These are phyloP conservation scores for Gambusia holbrooki DNA, from an alignment of 2,113 vertebrate genomes.

Conservation along the genomic window DNA sequence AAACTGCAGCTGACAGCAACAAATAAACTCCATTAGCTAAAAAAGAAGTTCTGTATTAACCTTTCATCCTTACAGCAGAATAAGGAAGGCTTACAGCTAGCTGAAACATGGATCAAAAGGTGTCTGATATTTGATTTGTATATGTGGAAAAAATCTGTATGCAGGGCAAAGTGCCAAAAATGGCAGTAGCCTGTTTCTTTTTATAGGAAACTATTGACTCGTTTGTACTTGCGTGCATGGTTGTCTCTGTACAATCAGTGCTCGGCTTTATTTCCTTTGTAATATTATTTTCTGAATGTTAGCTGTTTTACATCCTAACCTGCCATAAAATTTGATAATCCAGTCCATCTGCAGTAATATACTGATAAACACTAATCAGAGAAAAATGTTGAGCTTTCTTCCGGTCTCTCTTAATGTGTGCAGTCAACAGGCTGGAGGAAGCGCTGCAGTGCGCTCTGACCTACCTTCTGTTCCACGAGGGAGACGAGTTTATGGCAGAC, in stretches of 20 bases:
- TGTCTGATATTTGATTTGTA: background rate
- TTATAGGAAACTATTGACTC: background rate
- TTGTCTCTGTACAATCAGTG: constrained; percentile 54
- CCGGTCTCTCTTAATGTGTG: constrained; percentile 16
- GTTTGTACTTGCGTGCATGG: constrained; percentile 2
- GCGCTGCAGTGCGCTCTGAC: constrained; percentile 87
- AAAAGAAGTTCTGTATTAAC: constrained; percentile 58
- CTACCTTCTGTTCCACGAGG: constrained; percentile 90
- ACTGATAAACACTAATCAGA: background rate
- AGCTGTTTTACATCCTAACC: background rate
- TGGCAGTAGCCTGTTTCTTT: background rate
- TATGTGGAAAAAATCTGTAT: background rate
- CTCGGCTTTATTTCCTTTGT: constrained; percentile 24
- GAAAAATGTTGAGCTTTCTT: background rate
- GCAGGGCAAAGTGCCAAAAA: background rate
- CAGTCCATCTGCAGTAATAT: background rate
- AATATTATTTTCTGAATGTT: constrained; percentile 44
- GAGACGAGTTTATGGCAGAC: constrained; percentile 87
- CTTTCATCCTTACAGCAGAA: constrained; percentile 41
- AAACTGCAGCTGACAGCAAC: constrained; percentile 41
- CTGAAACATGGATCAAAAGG: background rate
- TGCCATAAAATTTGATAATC: too few species aligned
- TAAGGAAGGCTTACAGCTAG: constrained; percentile 21
- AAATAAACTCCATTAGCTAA: constrained; percentile 28
- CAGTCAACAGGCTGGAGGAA: constrained; percentile 83